phyloP scores from a whole-genome alignment of 2,888 invertebrate species.

The Scaptomyza polygonia region DNA sequence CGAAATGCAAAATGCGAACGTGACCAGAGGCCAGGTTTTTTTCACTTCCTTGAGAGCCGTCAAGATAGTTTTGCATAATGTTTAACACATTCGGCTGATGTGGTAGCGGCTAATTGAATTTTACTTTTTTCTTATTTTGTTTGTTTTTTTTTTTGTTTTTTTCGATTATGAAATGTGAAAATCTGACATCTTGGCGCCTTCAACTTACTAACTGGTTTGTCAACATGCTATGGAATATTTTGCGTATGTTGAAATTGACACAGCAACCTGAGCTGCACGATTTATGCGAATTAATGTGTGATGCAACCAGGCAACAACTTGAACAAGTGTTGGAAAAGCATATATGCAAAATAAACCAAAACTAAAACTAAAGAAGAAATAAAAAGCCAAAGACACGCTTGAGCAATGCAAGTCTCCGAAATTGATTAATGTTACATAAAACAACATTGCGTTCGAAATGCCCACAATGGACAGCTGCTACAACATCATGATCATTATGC shows the following conservation, averaged over 20 bases:
- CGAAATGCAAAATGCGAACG: constrained; percentile 31
- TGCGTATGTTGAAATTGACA: constrained; percentile 22
- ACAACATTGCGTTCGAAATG: constrained; percentile 18
- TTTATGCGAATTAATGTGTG: constrained; percentile 29
- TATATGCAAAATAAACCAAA: constrained; percentile 37
- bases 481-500: constrained; percentile 14
- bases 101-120: constrained; percentile 32
- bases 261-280: constrained; percentile 38
- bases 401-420: constrained; percentile 11
- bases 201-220: constrained; percentile 58
- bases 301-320: constrained; percentile 33
- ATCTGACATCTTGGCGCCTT: constrained; percentile 39
- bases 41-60: constrained; percentile 46
- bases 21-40: constrained; percentile 44
- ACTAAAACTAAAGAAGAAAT: neutral
- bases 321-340: constrained; percentile 30
- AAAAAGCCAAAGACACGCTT: constrained; percentile 18
- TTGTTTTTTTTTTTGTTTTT: constrained; percentile 1
- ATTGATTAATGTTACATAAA: constrained; percentile 55
- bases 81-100: constrained; percentile 59
- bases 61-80: constrained; percentile 64
- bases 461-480: constrained; percentile 38
- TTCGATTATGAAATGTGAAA: constrained; percentile 64
- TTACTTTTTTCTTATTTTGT: neutral
- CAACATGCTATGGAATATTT: constrained; percentile 28